These are phyloP conservation scores for Caenorhabditis sulstoni DNA, from an alignment of 2,888 invertebrate genomes.

Conservation along the genomic window DNA sequence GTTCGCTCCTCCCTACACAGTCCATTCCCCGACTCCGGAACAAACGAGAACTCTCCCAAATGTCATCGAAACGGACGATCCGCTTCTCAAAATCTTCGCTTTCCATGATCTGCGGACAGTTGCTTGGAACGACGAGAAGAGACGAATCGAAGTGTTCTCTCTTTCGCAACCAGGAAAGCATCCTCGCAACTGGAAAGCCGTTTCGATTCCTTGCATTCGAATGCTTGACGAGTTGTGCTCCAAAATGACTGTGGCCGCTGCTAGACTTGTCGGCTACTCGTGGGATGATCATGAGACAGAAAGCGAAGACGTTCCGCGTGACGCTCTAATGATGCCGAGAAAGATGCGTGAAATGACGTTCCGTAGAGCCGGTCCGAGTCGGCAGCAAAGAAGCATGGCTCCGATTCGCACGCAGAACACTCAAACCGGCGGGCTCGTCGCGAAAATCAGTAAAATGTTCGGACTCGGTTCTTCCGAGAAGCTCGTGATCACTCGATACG, in stretches of 20 bases:
- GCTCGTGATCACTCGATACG: conserved; percentile 53
- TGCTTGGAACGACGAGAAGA: conserved; percentile 51
- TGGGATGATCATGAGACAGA: conserved; percentile 44
- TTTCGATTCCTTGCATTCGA: conserved; percentile 48
- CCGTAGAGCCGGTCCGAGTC: conserved; percentile 17
- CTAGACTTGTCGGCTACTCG: conserved; percentile 49
- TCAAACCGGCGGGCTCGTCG: conserved; percentile 14
- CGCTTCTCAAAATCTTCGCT: conserved; percentile 61
- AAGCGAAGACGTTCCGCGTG: conserved; percentile 32
- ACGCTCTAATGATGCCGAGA: conserved; percentile 54
- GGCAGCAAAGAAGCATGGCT: conserved; percentile 38
- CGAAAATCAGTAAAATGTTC: conserved; percentile 12
- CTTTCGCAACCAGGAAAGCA: conserved; percentile 69
- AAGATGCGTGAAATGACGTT: conserved; percentile 54
- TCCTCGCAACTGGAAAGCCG: conserved; percentile 67
- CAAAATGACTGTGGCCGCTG: conserved; percentile 42
- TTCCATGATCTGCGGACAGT: conserved; percentile 62
- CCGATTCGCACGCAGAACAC: conserved; percentile 39
- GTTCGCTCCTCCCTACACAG: conserved; percentile 64
- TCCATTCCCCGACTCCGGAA: conserved; percentile 65
- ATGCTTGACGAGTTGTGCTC: conserved; percentile 59
- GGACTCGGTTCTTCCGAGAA: conserved; percentile 16
- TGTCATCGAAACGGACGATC: conserved; percentile 63
- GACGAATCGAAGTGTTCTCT: conserved; percentile 63
- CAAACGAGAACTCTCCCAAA: conserved; percentile 67